Evolutionary conservation across 2,113 vertebrate genomes (phyloP).

Genomic region (Eubucco bourcierii): DNA sequence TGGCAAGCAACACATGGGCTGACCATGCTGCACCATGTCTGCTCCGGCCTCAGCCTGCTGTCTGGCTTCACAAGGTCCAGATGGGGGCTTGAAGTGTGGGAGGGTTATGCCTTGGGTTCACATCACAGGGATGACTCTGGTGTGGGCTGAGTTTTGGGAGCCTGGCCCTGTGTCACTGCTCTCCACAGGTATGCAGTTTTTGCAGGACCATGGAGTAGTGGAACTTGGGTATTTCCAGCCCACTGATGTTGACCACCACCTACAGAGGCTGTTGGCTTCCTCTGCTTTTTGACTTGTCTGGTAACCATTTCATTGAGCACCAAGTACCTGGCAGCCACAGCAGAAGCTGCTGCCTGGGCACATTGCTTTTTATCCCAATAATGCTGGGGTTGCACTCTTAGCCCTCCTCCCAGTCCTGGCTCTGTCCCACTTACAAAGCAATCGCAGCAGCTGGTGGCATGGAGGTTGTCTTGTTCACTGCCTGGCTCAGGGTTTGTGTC

Average conservation of each 20-base stretch:
- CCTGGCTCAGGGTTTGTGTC: neutral
- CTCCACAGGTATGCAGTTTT: neutral
- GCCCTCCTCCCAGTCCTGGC: neutral
- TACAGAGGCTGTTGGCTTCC: neutral
- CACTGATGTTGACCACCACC: fast-evolving
- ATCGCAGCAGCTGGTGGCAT: fast-evolving
- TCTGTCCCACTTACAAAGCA: neutral
- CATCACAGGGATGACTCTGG: fast-evolving
- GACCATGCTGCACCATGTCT: fast-evolving
- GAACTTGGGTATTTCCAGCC: neutral
- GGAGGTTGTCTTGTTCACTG: neutral
- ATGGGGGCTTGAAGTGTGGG: neutral
- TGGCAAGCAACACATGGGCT: fast-evolving
- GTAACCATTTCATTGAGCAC: neutral
- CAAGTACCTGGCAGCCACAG: neutral
- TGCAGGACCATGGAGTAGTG: neutral
- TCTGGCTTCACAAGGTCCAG: fast-evolving
- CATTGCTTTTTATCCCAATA: neutral
- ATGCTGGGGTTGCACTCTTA: neutral
- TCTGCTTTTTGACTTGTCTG: neutral
- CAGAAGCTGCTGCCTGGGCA: neutral
- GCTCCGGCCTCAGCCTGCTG: fast-evolving
- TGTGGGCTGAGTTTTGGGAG: neutral
- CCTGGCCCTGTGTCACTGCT: neutral
- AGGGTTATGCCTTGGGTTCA: neutral